Base-by-base conservation (phyloP, 35 echinoderm and acorn worm species). In the Patiria miniata region DNA sequence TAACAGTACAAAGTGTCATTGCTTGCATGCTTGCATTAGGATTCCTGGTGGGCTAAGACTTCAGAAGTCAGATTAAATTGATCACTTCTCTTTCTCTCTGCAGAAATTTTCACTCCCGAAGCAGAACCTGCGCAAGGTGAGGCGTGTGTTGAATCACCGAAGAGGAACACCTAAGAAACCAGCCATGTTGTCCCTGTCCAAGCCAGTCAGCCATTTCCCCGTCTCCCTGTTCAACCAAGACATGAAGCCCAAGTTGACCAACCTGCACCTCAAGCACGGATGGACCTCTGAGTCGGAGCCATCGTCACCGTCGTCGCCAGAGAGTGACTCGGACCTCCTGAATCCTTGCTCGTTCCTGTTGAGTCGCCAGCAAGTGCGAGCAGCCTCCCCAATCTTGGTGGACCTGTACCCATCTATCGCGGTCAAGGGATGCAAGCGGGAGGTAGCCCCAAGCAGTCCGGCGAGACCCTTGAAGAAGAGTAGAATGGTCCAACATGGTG, bases 151-250 rank as follows among this genome's bases (percentile, higher is more conserved):
- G 3, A 34, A 73, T 73, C 65, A 30, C 65, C 65, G 14, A 1
- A 73, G 29, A 7, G 26, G 2, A 73, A 73, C 1, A 18, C 65
- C 34, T 12, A 47, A 47, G 42, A 47, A 47, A 12, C 42, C 65
- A 73, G 21, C 65, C 9, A 73, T 73, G 65, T 26, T 73, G 65
- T 73, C 65, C 8, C 26, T 73, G 65, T 73, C 65, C 65, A 73
- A 34, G 34, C 21, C 65, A 73, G 65, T 73, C 65, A 73, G n/a
- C 29, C 23, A 10, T 34, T 73, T 73, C 65, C 29, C 65, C 2
- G 34, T 18, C 65, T 28, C 65, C 10, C 19, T 73, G 2, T 68
- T n/a, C 32, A 23, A 18, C 65, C 21, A 34, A 10, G 6, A 26
- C 34, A 2, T 69, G 23, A 69, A 69, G 14, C 61, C 61, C 61